Base-by-base conservation (phyloP, 1,140 invertebrate genomes). In the Lucilia cuprina region DNA sequence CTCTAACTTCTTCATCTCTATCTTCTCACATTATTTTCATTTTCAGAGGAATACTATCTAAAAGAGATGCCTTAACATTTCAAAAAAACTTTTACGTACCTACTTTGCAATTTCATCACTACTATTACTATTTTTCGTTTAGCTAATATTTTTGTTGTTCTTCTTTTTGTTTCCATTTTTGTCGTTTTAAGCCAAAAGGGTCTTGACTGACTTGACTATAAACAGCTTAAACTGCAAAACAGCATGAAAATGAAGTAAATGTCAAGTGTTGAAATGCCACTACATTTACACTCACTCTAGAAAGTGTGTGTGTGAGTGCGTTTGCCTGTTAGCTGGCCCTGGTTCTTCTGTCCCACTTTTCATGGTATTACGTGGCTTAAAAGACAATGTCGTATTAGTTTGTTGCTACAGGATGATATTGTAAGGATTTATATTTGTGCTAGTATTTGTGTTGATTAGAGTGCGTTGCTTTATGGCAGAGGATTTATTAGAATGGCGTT, bases 241-340 rank as follows among this genome's bases (percentile, higher is more conserved):
- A 70, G 21, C 65, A 70, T 70, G 10, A 21, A 70, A 70, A 70
- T 70, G 17, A 70, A 70, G 65, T 70, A 21, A 70, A 70, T 70
- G 65, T 70, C 65, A 70, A 70, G 65, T 70, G 65, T 70, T 70
- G 65, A 70, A 70, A 70, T 70, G 65, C 65, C 19, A 70, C 65
- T 19, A 70, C 19, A 70, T 25, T 55, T n/a, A 55, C 50, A 17
- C 50, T 55, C 12, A 55, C 50, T 55, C 50, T 55, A 49, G 25
- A 30, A 30, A 30, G 25, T 30, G 25, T 30, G 1, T 30, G 25
- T 30, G 25, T 30, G 25, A 2, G 25, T 30, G 25, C 3, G 25
- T 30, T 30, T 30, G 25, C 25, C 41, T 41, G 41, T 7, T 10
- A 8, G 41, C 41, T 41, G 41, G 41, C 41, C 10, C 41, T 41